phyloP scores from a whole-genome alignment of 2,888 invertebrate genomes.

The Aphrophora alni region DNA sequence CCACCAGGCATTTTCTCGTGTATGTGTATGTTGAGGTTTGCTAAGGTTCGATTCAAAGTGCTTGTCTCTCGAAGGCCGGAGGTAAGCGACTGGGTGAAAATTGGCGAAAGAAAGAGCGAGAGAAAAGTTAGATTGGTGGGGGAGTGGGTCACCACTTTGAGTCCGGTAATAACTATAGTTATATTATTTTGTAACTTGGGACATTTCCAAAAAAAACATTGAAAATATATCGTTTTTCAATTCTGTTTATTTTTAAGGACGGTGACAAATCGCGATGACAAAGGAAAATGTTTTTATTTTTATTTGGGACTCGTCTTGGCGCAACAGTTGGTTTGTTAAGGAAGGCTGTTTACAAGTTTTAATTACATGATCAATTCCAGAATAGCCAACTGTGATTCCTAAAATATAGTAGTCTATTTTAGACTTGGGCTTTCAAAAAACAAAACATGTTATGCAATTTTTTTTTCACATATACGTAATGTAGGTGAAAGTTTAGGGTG shows the following conservation, averaged over 20 bases:
- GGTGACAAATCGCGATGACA: background rate
- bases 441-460: too few relatives aligned
- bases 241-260: background rate
- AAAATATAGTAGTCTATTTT: too few relatives aligned
- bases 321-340: too few relatives aligned
- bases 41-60: background rate
- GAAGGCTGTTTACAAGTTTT: too few relatives aligned
- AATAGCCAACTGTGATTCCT: too few relatives aligned
- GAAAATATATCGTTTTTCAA: background rate
- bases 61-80: background rate
- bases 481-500: too few relatives aligned
- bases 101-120: background rate
- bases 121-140: background rate
- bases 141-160: background rate
- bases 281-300: too few relatives aligned
- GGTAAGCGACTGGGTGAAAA: background rate
- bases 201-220: background rate
- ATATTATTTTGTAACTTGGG: background rate
- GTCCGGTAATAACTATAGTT: background rate
- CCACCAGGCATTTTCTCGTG: background rate
- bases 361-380: too few relatives aligned
- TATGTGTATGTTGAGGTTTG: background rate
- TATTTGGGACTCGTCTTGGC: too few relatives aligned
- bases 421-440: too few relatives aligned
- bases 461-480: too few relatives aligned